A percentile compares a stretch with the other conserved stretches of the same genome.
These are phyloP conservation scores for Bergia puertoricense DNA, from an alignment of 92 coral and sea anemone species.

Conservation along the genomic window DNA sequence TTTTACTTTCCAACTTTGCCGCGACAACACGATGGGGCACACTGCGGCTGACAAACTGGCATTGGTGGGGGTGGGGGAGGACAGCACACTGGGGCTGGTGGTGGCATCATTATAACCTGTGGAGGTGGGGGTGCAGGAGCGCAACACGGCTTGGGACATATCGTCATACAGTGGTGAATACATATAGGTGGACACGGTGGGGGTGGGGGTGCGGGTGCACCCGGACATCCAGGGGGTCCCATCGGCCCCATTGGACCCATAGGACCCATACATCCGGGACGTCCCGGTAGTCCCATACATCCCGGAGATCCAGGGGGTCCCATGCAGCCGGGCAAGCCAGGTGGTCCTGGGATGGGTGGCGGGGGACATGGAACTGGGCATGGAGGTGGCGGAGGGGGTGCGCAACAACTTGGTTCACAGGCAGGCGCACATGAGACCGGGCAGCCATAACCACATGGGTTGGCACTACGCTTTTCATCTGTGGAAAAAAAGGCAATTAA, in stretches of 20 bases:
- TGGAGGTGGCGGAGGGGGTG: conserved; percentile 71
- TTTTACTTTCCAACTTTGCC: conserved; percentile 15
- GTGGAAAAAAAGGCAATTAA: conserved; percentile 3
- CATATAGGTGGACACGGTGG: conserved; percentile 95
- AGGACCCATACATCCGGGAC: conserved; percentile 79
- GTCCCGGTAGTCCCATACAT: conserved; percentile 70
- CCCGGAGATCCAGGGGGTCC: conserved; percentile 96
- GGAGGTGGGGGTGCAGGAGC: conserved; percentile 56
- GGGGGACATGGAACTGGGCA: conserved; percentile 62
- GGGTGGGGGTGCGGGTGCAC: conserved; percentile 93
- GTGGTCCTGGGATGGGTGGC: conserved; percentile 82
- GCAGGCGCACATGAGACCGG: conserved; percentile 70
- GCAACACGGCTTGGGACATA: conserved; percentile 87
- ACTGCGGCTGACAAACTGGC: conserved; percentile 64
- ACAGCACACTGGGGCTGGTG: conserved; percentile 4
- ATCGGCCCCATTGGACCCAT: conserved; percentile 85
- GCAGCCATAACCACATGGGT: conserved; percentile 85
- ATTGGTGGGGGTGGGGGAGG: conserved; percentile 82
- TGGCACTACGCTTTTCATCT: conserved; percentile 75
- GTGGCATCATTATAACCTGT: conserved; percentile 31
- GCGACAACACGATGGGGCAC: conserved; percentile 66
- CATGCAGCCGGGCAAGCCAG: conserved; percentile 91
- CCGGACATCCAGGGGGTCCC: conserved; percentile 92
- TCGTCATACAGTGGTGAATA: conserved; percentile 94
- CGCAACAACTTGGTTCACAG: conserved; percentile 70